Evolutionary conservation across 2,797 vertebrate species (phyloP), one percentile per base, ranked within the genome.

Genomic region (Siniperca obscura): DNA sequence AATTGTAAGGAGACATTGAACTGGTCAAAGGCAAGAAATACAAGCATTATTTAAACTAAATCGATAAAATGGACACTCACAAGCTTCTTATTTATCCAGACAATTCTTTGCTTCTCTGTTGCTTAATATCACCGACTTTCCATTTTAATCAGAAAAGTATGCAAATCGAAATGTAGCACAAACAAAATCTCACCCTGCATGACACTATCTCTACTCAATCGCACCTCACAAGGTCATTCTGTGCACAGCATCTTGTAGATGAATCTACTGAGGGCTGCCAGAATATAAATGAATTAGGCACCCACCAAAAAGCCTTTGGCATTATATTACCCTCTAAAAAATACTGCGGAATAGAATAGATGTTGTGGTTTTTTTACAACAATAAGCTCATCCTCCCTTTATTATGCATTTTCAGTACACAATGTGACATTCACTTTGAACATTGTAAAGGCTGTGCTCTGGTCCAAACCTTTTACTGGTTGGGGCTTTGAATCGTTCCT

Each of bases 221-320:
- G 57, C 30, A 73, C 10, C 66, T 56, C 48, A 59, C 69, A 81
- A 78, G 80, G 78, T 81, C 61, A 69, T 46, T 65, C 48, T 64
- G 70, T 56, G 65, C 46, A 30, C 72, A 13, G 60, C 44, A 27
- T 65, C 34, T 59, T 78, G 48, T 3, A 46, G 2, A 71, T 68
- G 17, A 70, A 73, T 82, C 61, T 40, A 30, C 25, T 2, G 34
- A 48, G n/a, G 5, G 7, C 73, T 53, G 53, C 48, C 62, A 76
- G 82, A 84, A 77, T 84, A 42, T 64, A 76, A 89, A 91, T 84
- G 22, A 82, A 76, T 59, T 11, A 36, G 11, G 2, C 25, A 46
- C 8, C 27, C 30, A 50, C 46, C 10, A 60, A 66, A 80, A 78
- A 46, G 27, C 66, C 27, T 56, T 27, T 50, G 44, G 22, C 53